These are phyloP conservation scores for Epinephelus malabaricus DNA, from an alignment of 2,797 vertebrate species.

Conservation along the genomic window DNA sequence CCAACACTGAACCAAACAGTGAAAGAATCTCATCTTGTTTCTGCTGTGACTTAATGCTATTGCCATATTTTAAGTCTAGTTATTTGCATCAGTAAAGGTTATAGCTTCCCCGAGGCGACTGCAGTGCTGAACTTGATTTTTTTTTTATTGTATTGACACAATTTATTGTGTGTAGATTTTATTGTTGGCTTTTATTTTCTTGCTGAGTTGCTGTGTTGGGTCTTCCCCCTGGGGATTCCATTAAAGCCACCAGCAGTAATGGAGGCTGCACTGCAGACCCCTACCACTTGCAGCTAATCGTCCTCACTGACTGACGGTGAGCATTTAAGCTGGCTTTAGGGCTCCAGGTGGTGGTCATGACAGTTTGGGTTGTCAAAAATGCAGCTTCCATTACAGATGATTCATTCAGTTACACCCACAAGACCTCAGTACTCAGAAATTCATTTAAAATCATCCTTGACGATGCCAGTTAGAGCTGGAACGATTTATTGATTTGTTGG, in stretches of 20 bases:
- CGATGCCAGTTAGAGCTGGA: too few species aligned
- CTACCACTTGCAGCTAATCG: background rate
- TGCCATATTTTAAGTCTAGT: slow-evolving; percentile 41
- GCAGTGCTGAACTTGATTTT: slow-evolving; percentile 15
- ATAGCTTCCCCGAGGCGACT: slow-evolving; percentile 32
- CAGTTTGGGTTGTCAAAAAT: background rate
- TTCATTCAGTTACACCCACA: background rate
- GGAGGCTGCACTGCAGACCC: background rate
- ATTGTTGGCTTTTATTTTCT: slow-evolving; percentile 30
- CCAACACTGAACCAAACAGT: slow-evolving; percentile 30
- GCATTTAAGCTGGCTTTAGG: background rate
- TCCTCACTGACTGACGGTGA: background rate
- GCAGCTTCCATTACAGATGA: background rate
- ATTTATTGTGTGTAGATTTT: slow-evolving; percentile 41
- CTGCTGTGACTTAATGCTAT: slow-evolving; percentile 29
- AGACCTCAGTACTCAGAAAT: background rate
- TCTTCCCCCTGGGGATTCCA: background rate
- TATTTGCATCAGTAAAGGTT: slow-evolving; percentile 57
- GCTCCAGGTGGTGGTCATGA: background rate
- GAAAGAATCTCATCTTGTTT: slow-evolving; percentile 25
- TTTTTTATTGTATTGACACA: slow-evolving; percentile 20
- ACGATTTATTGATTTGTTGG: too few species aligned
- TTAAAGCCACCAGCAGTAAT: background rate
- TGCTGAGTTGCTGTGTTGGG: slow-evolving; percentile 7
- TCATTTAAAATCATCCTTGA: background rate